A percentile compares a stretch with the other conserved stretches of the same genome.
Evolutionary conservation across 2,888 invertebrate species (phyloP).

Genomic region (Exocentrus adspersus): DNA sequence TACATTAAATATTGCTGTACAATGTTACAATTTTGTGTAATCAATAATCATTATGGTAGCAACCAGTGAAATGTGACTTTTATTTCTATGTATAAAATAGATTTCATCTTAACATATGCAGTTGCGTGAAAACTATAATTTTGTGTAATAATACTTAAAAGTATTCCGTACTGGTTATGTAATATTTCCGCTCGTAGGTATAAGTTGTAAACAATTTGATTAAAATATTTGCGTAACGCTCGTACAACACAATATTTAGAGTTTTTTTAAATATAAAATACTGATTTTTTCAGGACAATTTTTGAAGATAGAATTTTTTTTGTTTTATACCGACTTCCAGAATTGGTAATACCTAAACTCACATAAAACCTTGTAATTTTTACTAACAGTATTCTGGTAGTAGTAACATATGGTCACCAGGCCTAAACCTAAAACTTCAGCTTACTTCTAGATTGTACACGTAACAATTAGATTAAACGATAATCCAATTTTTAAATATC

Average conservation of each 20-base stretch:
- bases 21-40: background rate
- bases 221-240: background rate
- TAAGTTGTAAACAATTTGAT: background rate
- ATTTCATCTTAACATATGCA: constrained; percentile 3
- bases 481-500: constrained; percentile 28
- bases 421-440: too few relatives aligned
- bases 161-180: background rate
- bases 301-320: too few relatives aligned
- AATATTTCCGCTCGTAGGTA: background rate
- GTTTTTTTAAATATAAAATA: too few relatives aligned
- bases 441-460: background rate
- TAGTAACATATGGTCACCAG: too few relatives aligned
- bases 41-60: constrained; percentile 1
- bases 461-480: constrained; percentile 13
- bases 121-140: background rate
- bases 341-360: too few relatives aligned
- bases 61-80: constrained; percentile 2
- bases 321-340: too few relatives aligned
- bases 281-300: too few relatives aligned
- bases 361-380: too few relatives aligned
- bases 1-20: background rate
- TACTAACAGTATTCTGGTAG: too few relatives aligned
- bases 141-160: constrained; percentile 1
- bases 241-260: too few relatives aligned
- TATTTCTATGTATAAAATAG: background rate